phyloP scores from a whole-genome alignment of 2,113 vertebrate genomes.

The Hippoglossus stenolepis region DNA sequence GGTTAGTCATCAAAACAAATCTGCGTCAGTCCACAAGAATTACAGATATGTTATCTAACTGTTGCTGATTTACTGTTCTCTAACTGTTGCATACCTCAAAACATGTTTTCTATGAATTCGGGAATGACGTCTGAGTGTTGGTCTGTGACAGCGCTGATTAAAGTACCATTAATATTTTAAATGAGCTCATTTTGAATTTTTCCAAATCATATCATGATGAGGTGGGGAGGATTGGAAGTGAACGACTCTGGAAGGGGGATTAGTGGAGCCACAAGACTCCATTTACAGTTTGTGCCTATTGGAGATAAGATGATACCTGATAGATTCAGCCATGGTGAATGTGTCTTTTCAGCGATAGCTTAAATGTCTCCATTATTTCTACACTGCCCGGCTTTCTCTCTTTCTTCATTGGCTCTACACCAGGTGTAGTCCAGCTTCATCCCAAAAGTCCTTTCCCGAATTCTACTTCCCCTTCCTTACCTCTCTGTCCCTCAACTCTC shows the following conservation, averaged over 20 bases:
- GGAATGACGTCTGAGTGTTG: slow-evolving; percentile 17
- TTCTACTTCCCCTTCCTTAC: slow-evolving; percentile 4
- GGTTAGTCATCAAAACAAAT: slow-evolving; percentile 34
- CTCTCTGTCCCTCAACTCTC: slow-evolving; percentile 36
- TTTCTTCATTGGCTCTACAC: slow-evolving; percentile 23
- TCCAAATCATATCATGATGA: slow-evolving; percentile 1
- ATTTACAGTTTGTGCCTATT: slow-evolving; percentile 28
- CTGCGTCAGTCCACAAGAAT: slow-evolving; percentile 20
- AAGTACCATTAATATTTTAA: slow-evolving; percentile 15
- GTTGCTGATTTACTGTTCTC: slow-evolving; percentile 8
- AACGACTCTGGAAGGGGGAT: slow-evolving; percentile 2
- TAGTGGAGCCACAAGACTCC: slow-evolving; percentile 7
- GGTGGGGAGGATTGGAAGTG: slow-evolving; percentile 9
- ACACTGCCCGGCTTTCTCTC: slow-evolving; percentile 4
- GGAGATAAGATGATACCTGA: slow-evolving; percentile 41
- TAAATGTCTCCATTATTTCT: slow-evolving; percentile 1
- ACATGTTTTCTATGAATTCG: not conserved
- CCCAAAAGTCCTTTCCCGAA: slow-evolving; percentile 15
- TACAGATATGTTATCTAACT: slow-evolving; percentile 17
- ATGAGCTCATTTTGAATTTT: not conserved
- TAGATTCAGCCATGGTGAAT: slow-evolving; percentile 28
- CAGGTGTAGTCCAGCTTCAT: slow-evolving; percentile 15
- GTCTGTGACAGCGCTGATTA: slow-evolving; percentile 19
- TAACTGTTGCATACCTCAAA: slow-evolving; percentile 18
- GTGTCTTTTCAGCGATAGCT: slow-evolving; percentile 14